Evolutionary conservation across 2,888 invertebrate species (phyloP).

Genomic region (Mesoligia furuncula): DNA sequence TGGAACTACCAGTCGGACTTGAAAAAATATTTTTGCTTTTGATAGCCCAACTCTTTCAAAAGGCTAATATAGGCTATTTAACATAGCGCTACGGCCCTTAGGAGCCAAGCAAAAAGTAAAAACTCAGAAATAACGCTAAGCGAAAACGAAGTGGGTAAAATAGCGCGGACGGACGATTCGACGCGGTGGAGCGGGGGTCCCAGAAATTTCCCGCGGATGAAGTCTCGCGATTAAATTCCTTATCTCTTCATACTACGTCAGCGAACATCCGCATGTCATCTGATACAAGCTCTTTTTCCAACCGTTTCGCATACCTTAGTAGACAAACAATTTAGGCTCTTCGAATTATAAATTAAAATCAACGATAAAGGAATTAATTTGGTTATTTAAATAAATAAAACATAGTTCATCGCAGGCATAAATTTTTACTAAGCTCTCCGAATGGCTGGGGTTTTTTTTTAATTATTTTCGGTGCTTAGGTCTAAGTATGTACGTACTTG

Average conservation of each 20-base stretch:
- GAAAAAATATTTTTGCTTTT: too few relatives aligned
- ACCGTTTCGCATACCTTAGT: conserved; percentile 33
- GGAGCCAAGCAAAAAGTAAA: neutral
- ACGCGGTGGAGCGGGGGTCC: neutral
- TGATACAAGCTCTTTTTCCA: conserved; percentile 36
- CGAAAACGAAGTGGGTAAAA: too few relatives aligned
- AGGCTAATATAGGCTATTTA: neutral
- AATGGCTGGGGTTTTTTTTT: neutral
- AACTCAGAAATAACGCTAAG: neutral
- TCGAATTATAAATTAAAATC: conserved; percentile 47
- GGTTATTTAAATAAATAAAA: conserved; percentile 34
- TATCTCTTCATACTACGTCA: neutral
- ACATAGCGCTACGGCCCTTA: neutral
- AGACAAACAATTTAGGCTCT: conserved; percentile 25
- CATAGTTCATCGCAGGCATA: conserved; percentile 10
- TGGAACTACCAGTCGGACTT: too few relatives aligned
- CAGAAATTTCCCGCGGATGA: neutral
- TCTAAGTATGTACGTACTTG: neutral
- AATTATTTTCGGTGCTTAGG: neutral
- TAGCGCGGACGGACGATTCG: neutral
- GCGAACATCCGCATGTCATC: conserved; percentile 33
- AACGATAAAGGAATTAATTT: conserved; percentile 26
- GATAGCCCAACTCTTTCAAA: too few relatives aligned
- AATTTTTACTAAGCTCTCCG: neutral
- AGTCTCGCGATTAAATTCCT: neutral